A percentile compares a stretch with the other conserved stretches of the same genome.
Evolutionary conservation across 2,888 invertebrate genomes (phyloP).

Genomic region (Pardosa pseudoannulata): DNA sequence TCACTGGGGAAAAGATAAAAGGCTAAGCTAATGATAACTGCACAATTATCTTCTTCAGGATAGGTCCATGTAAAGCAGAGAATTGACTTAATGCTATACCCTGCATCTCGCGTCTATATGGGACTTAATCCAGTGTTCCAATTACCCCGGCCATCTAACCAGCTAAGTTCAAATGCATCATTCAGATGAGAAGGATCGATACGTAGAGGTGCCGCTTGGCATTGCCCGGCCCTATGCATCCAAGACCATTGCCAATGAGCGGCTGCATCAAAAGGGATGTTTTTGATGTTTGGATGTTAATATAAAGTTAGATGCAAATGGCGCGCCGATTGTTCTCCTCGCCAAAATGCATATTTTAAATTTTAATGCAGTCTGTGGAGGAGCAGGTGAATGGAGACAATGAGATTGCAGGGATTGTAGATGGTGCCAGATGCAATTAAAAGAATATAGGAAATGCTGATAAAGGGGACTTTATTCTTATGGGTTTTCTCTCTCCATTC

Average conservation of each 20-base stretch:
- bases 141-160: constrained; percentile 35
- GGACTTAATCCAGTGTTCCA: constrained; percentile 23
- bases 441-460: constrained; percentile 17
- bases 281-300: constrained; percentile 71
- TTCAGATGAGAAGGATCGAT: constrained; percentile 49
- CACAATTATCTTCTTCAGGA: neutral
- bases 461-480: constrained; percentile 10
- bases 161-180: constrained; percentile 65
- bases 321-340: constrained; percentile 61
- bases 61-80: neutral
- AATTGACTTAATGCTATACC: neutral
- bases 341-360: constrained; percentile 68
- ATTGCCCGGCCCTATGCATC: neutral
- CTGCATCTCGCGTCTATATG: neutral
- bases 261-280: constrained; percentile 58
- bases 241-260: constrained; percentile 36
- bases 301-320: constrained; percentile 70
- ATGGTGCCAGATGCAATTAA: constrained; percentile 17
- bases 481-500: neutral
- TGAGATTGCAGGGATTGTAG: constrained; percentile 10
- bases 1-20: neutral
- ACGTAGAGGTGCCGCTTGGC: constrained; percentile 47
- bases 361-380: constrained; percentile 55
- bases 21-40: neutral
- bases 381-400: constrained; percentile 45